Base-by-base conservation (phyloP, 53 echinoderm and acorn worm species). In the Echinarachnius parma region DNA sequence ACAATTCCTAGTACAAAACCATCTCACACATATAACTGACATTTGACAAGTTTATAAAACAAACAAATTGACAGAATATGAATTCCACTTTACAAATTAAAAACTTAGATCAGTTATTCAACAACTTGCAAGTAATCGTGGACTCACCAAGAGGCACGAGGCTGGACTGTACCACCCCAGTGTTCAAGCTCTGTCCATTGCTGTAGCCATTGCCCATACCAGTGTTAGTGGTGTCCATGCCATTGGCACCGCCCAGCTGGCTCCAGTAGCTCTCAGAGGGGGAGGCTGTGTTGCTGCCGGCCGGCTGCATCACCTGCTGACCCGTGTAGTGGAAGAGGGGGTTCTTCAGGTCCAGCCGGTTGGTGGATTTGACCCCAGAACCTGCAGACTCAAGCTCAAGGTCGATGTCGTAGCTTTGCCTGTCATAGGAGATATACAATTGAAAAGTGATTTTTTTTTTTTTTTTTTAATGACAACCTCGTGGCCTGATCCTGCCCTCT, bases 351-450 rank as follows among this genome's bases (percentile, higher is more conserved):
- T 98, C 98, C 53, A 98, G 81, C 9, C 98, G 75, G 61, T 98
- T 98, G 53, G 91, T 98, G 31, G 98, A 98, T n/a, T 81, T 82
- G 24, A 86, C 85, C 28, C 88, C 88, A 0, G 88, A 88, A 45
- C 86, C 78, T 7, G 79, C 78, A 7, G 87, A 82, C 66, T 91
- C 86, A 30, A 98, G 80, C 78, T 98, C 98, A 10, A 98, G 87
- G 62, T 98, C 98, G 11, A 98, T 98, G 82, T 98, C 98, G 52
- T 98, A 98, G 75, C 98, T 98, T 88, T 98, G 98, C 66, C 98
- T 98, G 86, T n/a, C n/a, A n/a, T n/a, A n/a, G n/a, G n/a, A n/a
- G n/a, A n/a, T n/a, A n/a, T n/a, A n/a, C n/a, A n/a, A n/a, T n/a
- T n/a, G n/a, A n/a, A n/a, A n/a, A n/a, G n/a, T n/a, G n/a, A n/a